phyloP scores from a whole-genome alignment of 2,797 vertebrate species.

The Peromyscus aztecus region DNA sequence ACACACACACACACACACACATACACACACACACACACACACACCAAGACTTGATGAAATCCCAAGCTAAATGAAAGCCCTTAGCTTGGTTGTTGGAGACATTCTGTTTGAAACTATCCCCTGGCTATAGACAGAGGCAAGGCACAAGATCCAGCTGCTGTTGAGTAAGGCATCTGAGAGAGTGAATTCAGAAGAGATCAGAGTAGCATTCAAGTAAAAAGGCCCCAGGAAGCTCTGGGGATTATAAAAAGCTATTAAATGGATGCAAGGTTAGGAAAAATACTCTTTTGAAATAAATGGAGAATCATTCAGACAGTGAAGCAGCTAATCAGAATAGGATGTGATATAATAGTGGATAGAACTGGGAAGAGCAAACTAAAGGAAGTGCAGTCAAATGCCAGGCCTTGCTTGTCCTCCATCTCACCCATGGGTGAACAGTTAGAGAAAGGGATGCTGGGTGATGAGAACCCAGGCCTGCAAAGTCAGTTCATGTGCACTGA shows the following conservation, averaged over 20 bases:
- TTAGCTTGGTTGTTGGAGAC: not conserved
- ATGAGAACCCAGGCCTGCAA: not conserved
- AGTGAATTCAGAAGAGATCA: not conserved
- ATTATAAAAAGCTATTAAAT: conserved; percentile 67
- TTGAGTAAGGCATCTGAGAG: not conserved
- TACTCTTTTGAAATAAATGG: conserved; percentile 66
- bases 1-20: not conserved
- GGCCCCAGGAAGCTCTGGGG: not conserved
- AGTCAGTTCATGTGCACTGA: not conserved
- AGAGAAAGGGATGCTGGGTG: not conserved
- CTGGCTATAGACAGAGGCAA: not conserved
- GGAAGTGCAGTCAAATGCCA: not conserved
- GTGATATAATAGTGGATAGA: not conserved
- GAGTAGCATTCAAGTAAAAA: conserved; percentile 14
- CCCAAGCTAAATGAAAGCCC: not conserved
- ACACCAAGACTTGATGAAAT: too few relatives aligned
- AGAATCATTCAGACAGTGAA: conserved; percentile 64
- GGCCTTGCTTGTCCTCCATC: not conserved
- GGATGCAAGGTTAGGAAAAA: conserved; percentile 74
- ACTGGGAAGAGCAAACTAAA: not conserved
- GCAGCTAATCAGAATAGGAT: conserved; percentile 46
- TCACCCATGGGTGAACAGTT: not conserved
- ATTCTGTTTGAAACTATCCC: not conserved
- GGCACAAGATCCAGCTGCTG: not conserved
- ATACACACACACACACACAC: not conserved